These are phyloP conservation scores for Wasmannia auropunctata DNA, from an alignment of 1,140 invertebrate species.

Conservation along the genomic window DNA sequence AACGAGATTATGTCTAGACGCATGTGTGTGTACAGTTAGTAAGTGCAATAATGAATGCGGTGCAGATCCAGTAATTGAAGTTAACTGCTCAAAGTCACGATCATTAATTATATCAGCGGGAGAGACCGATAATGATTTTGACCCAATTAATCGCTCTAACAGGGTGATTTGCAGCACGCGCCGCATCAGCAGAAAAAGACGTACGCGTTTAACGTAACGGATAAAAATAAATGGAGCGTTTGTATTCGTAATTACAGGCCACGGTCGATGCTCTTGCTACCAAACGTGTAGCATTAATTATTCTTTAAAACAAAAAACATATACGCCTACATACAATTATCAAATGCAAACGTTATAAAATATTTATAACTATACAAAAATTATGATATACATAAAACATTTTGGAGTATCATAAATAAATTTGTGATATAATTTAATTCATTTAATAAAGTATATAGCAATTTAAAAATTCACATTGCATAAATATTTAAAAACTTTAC, in stretches of 20 bases:
- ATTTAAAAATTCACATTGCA: background rate
- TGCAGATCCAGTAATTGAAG: slow-evolving; percentile 65
- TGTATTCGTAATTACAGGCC: slow-evolving; percentile 16
- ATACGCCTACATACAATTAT: background rate
- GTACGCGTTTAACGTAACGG: background rate
- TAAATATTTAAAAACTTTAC: background rate
- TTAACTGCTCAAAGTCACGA: slow-evolving; percentile 69
- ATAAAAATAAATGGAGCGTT: slow-evolving; percentile 36
- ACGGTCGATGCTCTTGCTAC: background rate
- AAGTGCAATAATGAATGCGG: slow-evolving; percentile 66
- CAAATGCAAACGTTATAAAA: background rate
- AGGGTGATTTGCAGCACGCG: slow-evolving; percentile 53
- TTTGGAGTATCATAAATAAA: background rate
- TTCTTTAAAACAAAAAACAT: background rate
- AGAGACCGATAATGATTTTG: slow-evolving; percentile 71
- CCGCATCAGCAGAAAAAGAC: slow-evolving; percentile 51
- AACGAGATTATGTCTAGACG: slow-evolving; percentile 6
- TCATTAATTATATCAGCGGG: slow-evolving; percentile 66
- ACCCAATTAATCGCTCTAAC: slow-evolving; percentile 67
- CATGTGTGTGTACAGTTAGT: slow-evolving; percentile 35
- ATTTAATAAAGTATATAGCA: slow-evolving; percentile 17
- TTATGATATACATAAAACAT: background rate
- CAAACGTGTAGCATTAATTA: slow-evolving; percentile 11
- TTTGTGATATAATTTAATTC: background rate
- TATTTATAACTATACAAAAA: background rate